Evolutionary conservation across 2,888 invertebrate species (phyloP).

Genomic region (Cerastoderma edule): DNA sequence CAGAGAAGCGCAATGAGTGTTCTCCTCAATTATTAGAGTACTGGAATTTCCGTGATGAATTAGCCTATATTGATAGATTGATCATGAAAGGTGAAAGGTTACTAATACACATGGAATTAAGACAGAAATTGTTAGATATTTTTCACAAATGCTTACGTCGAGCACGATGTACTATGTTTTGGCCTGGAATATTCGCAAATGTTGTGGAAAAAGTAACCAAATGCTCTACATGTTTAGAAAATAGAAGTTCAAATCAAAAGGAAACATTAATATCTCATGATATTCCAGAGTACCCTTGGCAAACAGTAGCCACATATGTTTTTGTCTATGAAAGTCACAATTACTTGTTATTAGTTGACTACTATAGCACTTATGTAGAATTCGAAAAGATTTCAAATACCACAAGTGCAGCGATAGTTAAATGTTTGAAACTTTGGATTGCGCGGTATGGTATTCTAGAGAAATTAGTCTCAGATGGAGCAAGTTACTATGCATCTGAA

Average conservation of each 20-base stretch:
- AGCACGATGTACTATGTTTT: background rate
- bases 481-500: no score
- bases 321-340: background rate
- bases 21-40: conserved; percentile 2
- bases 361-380: conserved; percentile 22
- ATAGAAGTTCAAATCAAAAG: conserved; percentile 20
- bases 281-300: no score
- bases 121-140: background rate
- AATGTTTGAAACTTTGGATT: no score
- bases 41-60: conserved; percentile 11
- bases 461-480: no score
- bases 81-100: background rate
- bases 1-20: conserved; percentile 17
- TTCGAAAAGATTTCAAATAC: conserved; percentile 15
- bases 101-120: background rate
- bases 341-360: conserved; percentile 17
- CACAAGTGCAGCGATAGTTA: background rate
- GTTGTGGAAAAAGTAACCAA: background rate
- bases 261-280: background rate
- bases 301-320: background rate
- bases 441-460: no score
- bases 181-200: conserved; percentile 19
- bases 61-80: background rate
- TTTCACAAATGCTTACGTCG: background rate
- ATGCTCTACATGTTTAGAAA: conserved; percentile 12